Evolutionary conservation across 2,797 vertebrate genomes (phyloP).

Genomic region (Falco berigora): DNA sequence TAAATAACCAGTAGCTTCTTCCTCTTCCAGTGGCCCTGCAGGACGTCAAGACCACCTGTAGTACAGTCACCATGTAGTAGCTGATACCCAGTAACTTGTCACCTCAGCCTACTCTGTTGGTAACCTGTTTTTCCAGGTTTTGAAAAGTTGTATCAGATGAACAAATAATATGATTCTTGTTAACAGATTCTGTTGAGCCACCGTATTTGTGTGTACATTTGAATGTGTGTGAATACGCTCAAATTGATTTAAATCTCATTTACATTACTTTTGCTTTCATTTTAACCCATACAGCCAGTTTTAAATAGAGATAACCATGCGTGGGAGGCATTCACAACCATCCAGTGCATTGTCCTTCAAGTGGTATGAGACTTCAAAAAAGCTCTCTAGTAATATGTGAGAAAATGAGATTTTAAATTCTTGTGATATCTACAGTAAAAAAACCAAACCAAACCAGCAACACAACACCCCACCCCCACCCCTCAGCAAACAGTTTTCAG

Average conservation of each 20-base stretch:
- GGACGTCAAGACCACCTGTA: neutral
- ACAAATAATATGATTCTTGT: neutral
- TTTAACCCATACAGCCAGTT: neutral
- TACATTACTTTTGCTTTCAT: neutral
- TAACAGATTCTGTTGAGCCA: neutral
- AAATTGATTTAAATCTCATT: neutral
- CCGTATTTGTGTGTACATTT: neutral
- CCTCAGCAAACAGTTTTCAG: neutral
- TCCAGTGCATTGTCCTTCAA: neutral
- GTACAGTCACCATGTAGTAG: accelerated
- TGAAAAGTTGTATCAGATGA: neutral
- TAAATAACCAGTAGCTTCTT: neutral
- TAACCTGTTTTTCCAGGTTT: neutral
- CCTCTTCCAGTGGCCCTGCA: neutral
- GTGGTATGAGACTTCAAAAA: neutral
- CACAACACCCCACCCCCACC: neutral
- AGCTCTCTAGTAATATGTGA: neutral
- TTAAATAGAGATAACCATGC: neutral
- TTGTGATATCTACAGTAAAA: neutral
- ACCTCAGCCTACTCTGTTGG: neutral
- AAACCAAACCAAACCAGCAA: neutral
- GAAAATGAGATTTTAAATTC: conserved; percentile 16
- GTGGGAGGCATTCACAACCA: neutral
- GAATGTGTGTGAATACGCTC: neutral
- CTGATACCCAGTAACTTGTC: neutral